Base-by-base conservation (phyloP, 1,140 invertebrate genomes). In the Drosophila santomea region DNA sequence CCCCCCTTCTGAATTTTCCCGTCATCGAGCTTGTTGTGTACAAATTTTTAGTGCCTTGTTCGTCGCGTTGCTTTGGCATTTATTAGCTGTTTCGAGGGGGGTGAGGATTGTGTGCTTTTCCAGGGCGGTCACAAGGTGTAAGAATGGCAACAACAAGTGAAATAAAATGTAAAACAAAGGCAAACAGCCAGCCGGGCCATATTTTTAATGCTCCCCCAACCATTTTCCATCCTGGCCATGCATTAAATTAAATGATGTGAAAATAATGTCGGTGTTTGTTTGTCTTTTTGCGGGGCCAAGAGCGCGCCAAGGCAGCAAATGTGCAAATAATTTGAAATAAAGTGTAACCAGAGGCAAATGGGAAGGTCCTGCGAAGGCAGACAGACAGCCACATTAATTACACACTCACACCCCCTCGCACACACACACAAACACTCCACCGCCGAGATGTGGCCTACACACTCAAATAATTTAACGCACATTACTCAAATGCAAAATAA, bases 241-340 rank as follows among this genome's bases (percentile, higher is more conserved):
- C 80, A 84, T 84, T 84, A 84, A 84, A 84, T 84, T 84, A 84
- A 84, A 84, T 84, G 81, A 84, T 84, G 80, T 85, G 80, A 84
- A 83, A 84, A 84, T 84, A 84, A 84, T 84, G 80, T 84, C 80
- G 66, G 81, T 85, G 73, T 56, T 58, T 50, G 72, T 35, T 73
- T 56, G 23, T 44, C 6, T 44, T 47, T 47, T 2, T 35, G 55
- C 51, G 54, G 28, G 59, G 35, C 39, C n/a, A 44, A 59, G 36
- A 38, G 45, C 45, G 45, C 50, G 75, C 61, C 47, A 83, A 63
- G 66, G 80, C 80, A 58, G 80, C 72, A 84, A 81, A 81, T 81
- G 79, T 81, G 79, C 79, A 81, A 84, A 84, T 84, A 84, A 84
- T 84, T 84, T 73, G 80, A 84, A 80, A 76, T 84, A 84, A 84